Base-by-base conservation (phyloP, 2,113 vertebrate species). In the Chionomys nivalis region DNA sequence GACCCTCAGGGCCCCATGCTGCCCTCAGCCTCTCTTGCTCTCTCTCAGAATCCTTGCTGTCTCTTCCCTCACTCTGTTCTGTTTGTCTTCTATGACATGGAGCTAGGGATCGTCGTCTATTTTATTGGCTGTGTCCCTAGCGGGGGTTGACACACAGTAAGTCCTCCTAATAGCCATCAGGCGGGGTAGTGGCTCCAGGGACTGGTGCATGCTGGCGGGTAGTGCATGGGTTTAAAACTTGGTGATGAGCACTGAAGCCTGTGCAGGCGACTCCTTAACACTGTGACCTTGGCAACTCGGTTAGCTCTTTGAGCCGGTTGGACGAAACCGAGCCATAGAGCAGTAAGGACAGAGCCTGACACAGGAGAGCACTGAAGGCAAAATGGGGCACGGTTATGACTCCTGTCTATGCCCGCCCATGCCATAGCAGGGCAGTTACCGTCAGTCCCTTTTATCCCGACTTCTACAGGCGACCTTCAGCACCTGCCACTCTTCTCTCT, bases 181-280 rank as follows among this genome's bases (percentile, higher is more conserved):
- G 12, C 36, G 26, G 44, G 28, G n/a, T 0, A 10, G 11, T 28
- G 77, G 47, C 19, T 36, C 42, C 7, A 77, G 49, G 44, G 47
- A 3, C 42, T 3, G 4, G 28, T 39, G 14, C 12, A 6, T 0
- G 0, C 24, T 65, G n/a, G 36, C 12, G 36, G 5, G 44, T 85
- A 61, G 76, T 36, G 10, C n/a, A 9, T 0, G 2, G 19, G 5
- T 65, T 39, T 96, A 87, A 49, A 49, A 26, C 36, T 42, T n/a
- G 10, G 9, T 47, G 42, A 3, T 55, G 33, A 49, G 42, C 31
- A 33, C 11, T 21, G 52, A 61, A 42, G 52, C 31, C 47, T n/a
- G 11, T 11, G 21, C 17, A 9, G 19, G 26, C 21, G 16, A 6
- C 86, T 72, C 31, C 36, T 36, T 19, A 24, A 33, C 42, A 14